These are phyloP conservation scores for Eulacestoma nigropectus DNA, from an alignment of 2,113 vertebrate species.

Conservation along the genomic window DNA sequence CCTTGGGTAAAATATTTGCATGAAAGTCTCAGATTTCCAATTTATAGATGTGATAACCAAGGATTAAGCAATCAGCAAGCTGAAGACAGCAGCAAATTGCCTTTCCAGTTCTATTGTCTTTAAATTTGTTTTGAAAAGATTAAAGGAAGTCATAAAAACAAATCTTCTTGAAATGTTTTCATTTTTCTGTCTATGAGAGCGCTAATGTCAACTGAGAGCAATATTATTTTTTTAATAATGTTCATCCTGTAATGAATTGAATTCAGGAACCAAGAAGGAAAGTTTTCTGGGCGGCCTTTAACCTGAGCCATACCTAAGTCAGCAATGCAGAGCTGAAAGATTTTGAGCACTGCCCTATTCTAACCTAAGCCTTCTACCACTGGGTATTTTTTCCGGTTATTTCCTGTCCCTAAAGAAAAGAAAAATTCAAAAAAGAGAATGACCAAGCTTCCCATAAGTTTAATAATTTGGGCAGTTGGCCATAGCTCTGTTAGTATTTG, in stretches of 20 bases:
- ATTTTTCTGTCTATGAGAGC: neutral
- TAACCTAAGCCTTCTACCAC: neutral
- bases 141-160: neutral
- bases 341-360: neutral
- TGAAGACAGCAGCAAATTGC: neutral
- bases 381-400: neutral
- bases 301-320: neutral
- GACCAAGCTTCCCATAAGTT: neutral
- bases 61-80: neutral
- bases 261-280: neutral
- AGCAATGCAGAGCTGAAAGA: neutral
- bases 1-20: neutral
- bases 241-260: neutral
- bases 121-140: neutral
- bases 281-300: neutral
- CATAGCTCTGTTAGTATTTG: neutral
- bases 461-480: neutral
- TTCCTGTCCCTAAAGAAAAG: neutral
- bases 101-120: neutral
- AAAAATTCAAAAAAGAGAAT: neutral
- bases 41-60: neutral
- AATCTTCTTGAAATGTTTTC: neutral
- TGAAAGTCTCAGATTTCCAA: neutral
- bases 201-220: neutral
- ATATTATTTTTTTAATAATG: neutral